These are phyloP conservation scores for Pseudomyrmex cubaensis DNA, from an alignment of 1,140 invertebrate genomes.

Conservation along the genomic window DNA sequence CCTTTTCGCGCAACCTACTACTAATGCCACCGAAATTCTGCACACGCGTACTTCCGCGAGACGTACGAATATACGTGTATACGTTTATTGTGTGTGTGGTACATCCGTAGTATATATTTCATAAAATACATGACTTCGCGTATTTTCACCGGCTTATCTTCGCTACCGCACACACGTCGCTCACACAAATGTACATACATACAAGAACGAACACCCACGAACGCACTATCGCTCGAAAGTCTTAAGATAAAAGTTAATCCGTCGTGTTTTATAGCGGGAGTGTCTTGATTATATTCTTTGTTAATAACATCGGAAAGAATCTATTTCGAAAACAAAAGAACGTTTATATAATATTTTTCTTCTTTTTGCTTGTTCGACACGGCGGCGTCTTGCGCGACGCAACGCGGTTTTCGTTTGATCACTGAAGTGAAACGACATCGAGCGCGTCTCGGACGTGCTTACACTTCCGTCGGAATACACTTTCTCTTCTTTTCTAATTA, in stretches of 20 bases:
- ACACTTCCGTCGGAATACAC: background rate
- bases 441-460: too few species aligned
- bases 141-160: constrained; percentile 80
- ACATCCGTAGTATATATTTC: constrained; percentile 73
- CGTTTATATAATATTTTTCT: too few species aligned
- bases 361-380: too few species aligned
- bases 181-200: background rate
- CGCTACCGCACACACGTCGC: constrained; percentile 72
- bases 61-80: background rate
- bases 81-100: background rate
- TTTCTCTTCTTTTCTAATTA: background rate
- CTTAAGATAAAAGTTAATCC: constrained; percentile 55
- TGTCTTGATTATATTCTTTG: background rate
- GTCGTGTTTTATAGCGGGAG: background rate
- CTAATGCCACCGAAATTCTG: constrained; percentile 74
- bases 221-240: background rate
- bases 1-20: constrained; percentile 67
- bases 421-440: too few species aligned
- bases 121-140: constrained; percentile 82
- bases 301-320: background rate
- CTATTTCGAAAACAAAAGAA: too few species aligned
- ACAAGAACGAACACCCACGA: background rate
- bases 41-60: constrained; percentile 32
- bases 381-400: too few species aligned
- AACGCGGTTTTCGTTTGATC: too few species aligned